Evolutionary conservation across 2,797 vertebrate species (phyloP).

Genomic region (Hozukius guyotensis): DNA sequence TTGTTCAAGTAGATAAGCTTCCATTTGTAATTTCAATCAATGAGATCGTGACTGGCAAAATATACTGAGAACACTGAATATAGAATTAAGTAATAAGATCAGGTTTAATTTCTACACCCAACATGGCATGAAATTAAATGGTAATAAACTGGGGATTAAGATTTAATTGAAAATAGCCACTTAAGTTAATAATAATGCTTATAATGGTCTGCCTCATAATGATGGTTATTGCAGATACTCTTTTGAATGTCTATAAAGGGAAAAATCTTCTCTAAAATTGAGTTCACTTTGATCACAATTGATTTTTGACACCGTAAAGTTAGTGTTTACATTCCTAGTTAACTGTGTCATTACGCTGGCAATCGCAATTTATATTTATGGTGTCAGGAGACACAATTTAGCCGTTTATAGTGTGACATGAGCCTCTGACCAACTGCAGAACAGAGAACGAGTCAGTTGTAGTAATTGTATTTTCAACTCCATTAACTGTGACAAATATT

Average conservation of each 20-base stretch:
- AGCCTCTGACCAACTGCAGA: background rate
- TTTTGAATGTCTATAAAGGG: background rate
- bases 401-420: background rate
- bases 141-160: background rate
- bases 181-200: background rate
- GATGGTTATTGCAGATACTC: background rate
- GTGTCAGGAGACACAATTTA: background rate
- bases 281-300: background rate
- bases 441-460: background rate
- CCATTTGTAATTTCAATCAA: slow-evolving; percentile 14
- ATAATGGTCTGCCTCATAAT: background rate
- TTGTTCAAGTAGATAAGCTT: background rate
- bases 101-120: slow-evolving; percentile 1
- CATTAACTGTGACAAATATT: background rate
- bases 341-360: background rate
- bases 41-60: background rate
- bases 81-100: background rate
- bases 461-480: background rate
- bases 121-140: slow-evolving; percentile 15
- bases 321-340: background rate
- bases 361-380: background rate
- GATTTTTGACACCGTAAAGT: background rate
- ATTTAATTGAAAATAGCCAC: background rate
- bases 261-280: background rate
- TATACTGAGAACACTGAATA: background rate